These are phyloP conservation scores for Lepidocolaptes lacrymiger DNA, from an alignment of 2,797 vertebrate genomes.

Conservation along the genomic window DNA sequence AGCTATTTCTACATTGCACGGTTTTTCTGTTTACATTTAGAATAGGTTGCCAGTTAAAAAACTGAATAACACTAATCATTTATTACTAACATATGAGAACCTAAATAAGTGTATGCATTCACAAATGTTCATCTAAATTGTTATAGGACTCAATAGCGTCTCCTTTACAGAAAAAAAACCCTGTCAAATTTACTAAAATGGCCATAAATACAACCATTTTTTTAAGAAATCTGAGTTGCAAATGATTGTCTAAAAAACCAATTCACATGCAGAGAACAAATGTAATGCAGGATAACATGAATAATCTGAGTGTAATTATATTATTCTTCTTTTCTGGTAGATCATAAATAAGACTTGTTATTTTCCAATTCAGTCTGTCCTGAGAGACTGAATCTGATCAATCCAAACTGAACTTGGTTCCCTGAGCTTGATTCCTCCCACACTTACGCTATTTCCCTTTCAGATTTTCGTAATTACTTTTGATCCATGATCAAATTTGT, in stretches of 20 bases:
- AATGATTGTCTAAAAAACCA: neutral
- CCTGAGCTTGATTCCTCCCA: neutral
- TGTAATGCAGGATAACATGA: neutral
- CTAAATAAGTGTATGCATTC: neutral
- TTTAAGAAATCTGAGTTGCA: neutral
- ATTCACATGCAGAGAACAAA: neutral
- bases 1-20: neutral
- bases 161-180: neutral
- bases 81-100: neutral
- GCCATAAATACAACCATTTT: neutral
- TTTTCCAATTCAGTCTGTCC: neutral
- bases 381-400: neutral
- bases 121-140: neutral
- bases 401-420: neutral
- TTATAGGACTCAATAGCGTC: neutral
- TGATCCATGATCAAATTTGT: neutral
- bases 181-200: neutral
- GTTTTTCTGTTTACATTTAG: neutral
- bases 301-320: neutral
- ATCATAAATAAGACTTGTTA: neutral
- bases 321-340: neutral
- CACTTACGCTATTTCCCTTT: neutral
- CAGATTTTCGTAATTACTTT: neutral
- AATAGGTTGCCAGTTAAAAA: neutral
- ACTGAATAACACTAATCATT: neutral